These are phyloP conservation scores for Delichon dasypus DNA, from an alignment of 2,797 vertebrate genomes.

Conservation along the genomic window DNA sequence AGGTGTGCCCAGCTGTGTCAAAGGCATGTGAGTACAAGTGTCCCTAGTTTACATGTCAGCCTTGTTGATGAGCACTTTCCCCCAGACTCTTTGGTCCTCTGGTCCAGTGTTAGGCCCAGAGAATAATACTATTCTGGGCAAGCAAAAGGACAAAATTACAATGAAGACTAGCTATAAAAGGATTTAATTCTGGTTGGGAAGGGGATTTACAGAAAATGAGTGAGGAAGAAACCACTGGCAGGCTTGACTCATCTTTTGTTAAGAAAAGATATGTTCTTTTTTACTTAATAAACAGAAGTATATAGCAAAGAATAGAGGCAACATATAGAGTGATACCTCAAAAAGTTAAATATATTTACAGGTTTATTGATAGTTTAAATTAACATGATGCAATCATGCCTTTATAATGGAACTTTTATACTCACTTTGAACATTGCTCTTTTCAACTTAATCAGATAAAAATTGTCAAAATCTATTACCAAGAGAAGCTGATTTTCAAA, in stretches of 20 bases:
- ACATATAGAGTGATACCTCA: not conserved
- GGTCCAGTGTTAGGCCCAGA: not conserved
- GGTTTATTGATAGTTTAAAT: not conserved
- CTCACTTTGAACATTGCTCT: not conserved
- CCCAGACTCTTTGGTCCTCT: not conserved
- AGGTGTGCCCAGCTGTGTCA: not conserved
- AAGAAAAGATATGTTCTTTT: not conserved
- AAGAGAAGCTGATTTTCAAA: not conserved
- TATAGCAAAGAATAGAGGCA: not conserved
- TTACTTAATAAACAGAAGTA: not conserved
- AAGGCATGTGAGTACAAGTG: rapidly evolving
- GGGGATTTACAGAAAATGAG: not conserved
- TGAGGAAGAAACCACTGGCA: not conserved
- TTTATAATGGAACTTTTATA: not conserved
- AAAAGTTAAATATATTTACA: not conserved
- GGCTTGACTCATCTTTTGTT: not conserved
- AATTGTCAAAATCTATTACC: not conserved
- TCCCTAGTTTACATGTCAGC: not conserved
- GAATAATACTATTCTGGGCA: not conserved
- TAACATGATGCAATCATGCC: not conserved
- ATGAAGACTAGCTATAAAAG: not conserved
- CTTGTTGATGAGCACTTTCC: not conserved
- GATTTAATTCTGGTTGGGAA: not conserved
- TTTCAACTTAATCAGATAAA: not conserved
- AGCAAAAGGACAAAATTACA: not conserved